Conservation (phyloP, 2,888 invertebrate species). For the Monoplex corrugatus region DNA sequence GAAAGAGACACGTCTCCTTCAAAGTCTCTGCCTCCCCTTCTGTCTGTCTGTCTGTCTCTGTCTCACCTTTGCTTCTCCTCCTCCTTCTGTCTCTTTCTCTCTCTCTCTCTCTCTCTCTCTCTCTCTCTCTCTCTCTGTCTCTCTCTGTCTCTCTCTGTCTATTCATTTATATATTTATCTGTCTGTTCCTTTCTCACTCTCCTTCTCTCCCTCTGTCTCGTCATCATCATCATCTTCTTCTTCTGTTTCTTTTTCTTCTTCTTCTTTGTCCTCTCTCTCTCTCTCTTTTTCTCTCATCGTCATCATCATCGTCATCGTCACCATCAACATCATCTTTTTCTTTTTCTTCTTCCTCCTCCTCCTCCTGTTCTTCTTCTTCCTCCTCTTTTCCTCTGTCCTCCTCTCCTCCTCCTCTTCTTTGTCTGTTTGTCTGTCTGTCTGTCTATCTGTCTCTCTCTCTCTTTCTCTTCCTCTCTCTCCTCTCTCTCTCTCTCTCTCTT, state of each 20-base stretch:
- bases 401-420: neutral
- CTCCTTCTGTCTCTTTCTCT: too few relatives aligned
- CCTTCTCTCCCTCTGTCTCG: too few relatives aligned
- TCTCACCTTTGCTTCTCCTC: too few relatives aligned
- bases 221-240: constrained; percentile 29
- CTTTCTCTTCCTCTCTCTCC: neutral
- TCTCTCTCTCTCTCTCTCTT: neutral
- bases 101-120: neutral
- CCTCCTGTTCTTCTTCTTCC: neutral
- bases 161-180: too few relatives aligned
- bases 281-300: neutral
- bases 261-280: too few relatives aligned
- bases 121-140: neutral
- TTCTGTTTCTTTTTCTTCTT: constrained; percentile 19
- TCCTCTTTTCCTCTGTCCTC: neutral
- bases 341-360: constrained; percentile 4
- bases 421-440: constrained; percentile 29
- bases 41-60: neutral
- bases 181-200: too few relatives aligned
- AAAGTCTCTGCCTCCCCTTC: neutral
- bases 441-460: constrained; percentile 47
- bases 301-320: too few relatives aligned
- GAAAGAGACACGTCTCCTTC: neutral
- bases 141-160: neutral
- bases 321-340: neutral